Base-by-base conservation (phyloP, 1,140 invertebrate species). In the Pogonus chalceus region DNA sequence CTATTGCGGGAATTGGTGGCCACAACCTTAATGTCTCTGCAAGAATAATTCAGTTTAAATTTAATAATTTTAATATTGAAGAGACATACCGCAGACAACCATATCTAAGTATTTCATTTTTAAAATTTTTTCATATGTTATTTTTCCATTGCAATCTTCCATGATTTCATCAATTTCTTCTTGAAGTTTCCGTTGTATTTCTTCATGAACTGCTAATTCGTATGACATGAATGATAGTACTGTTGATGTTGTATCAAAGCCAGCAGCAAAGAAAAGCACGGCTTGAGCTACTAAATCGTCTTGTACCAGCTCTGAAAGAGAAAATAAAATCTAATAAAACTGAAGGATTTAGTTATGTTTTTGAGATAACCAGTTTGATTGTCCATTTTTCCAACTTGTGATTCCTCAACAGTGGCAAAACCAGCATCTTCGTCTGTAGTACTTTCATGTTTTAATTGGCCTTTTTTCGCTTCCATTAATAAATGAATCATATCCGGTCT, bases 401-500 rank as follows among this genome's bases (percentile, higher is more conserved):
- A 63, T 56, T 64, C 63, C 53, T 64, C 53, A 10, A 62, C 62
- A 3, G 60, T 62, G 20, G 64, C 59, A 52, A 65, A 65, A 20
- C 62, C 61, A 14, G 57, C 56, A 26, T 58, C 58, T 2, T 18
- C 23, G 7, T 23, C 18, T n/a, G n/a, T 48, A 49, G 18, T 63
- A 58, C 69, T 59, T 23, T 68, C 65, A 20, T 63, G 63, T 3
- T 62, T 55, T 1, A 60, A 18, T 2, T 59, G 60, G 39, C 76
- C 65, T 20, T 75, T 70, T 53, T 70, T 70, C 35, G 79, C 55
- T 43, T 79, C 71, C 4, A 76, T 72, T 2, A 79, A 56, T 24
- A 77, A 56, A 54, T 79, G 70, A 56, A 79, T 65, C 26, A 81
- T 78, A 55, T 79, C 77, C 1, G 72, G 68, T 2, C 73, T 65